Conservation (phyloP, 2,113 vertebrate species). For the Mungos mungo region DNA sequence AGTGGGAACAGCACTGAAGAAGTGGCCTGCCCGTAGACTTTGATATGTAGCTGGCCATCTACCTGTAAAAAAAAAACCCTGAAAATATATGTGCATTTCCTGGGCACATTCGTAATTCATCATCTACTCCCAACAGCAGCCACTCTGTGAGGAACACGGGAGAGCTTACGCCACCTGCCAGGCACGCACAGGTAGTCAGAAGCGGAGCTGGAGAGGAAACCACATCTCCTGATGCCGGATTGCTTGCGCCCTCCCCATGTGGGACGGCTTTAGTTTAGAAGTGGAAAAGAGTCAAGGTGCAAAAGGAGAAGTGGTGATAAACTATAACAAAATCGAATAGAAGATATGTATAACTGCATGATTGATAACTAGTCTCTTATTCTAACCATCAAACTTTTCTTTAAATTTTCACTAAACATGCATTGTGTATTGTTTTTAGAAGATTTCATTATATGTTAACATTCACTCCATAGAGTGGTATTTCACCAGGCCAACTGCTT, state of each 20-base stretch:
- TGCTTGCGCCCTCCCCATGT: constrained; percentile 40
- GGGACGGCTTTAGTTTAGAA: constrained; percentile 65
- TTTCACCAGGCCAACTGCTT: neutral
- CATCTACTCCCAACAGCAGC: neutral
- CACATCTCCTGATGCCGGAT: neutral
- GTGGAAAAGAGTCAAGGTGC: constrained; percentile 40
- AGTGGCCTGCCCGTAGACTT: constrained; percentile 62
- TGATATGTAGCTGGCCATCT: constrained; percentile 75
- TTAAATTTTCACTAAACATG: neutral
- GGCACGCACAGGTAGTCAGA: neutral
- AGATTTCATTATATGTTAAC: neutral
- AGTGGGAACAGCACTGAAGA: constrained; percentile 73
- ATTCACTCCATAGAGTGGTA: neutral
- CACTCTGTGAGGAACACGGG: neutral
- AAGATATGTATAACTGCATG: constrained; percentile 54
- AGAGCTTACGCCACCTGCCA: neutral
- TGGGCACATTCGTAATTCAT: constrained; percentile 41
- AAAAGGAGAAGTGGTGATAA: constrained; percentile 48
- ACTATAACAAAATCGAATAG: constrained; percentile 55
- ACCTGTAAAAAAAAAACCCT: constrained; percentile 59
- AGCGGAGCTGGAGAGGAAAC: neutral
- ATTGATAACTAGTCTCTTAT: constrained; percentile 52
- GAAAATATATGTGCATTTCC: constrained; percentile 74
- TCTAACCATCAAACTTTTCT: neutral
- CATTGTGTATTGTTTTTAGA: neutral